Conservation (phyloP, 2,888 invertebrate genomes). For the Terebella lapidaria region DNA sequence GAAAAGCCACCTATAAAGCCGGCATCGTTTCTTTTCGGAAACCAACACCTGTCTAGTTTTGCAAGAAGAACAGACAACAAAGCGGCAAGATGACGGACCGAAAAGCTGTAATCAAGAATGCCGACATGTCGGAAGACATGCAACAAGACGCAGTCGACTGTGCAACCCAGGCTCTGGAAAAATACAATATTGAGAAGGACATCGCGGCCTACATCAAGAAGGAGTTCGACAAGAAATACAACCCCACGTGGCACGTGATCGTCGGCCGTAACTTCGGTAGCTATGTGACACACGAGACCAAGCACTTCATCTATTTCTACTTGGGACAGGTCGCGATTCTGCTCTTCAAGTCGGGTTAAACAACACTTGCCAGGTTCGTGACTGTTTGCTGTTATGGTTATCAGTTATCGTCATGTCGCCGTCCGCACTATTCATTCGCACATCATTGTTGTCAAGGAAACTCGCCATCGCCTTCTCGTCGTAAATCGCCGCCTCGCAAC, state of each 20-base stretch:
- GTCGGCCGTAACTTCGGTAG: constrained; percentile 98
- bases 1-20: too few species aligned
- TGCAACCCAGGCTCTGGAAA: constrained; percentile 96
- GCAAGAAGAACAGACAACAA: too few species aligned
- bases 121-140: constrained; percentile 99
- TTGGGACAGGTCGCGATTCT: constrained; percentile 97
- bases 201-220: constrained; percentile 99
- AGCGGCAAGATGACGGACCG: constrained; percentile 29
- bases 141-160: constrained; percentile 99
- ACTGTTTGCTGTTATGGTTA: too few species aligned
- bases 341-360: constrained; percentile 97
- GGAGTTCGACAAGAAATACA: constrained; percentile 99
- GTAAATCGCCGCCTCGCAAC: too few species aligned
- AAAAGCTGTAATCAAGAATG: constrained; percentile 99
- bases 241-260: constrained; percentile 99
- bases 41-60: too few species aligned
- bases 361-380: too few species aligned
- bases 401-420: too few species aligned
- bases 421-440: too few species aligned
- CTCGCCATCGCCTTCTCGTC: too few species aligned
- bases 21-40: too few species aligned
- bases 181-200: constrained; percentile 99
- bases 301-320: constrained; percentile 99
- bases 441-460: too few species aligned
- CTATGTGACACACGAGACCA: constrained; percentile 97